Percentiles rank a stretch among this genome's conserved stretches.
phyloP scores from a whole-genome alignment of 2,797 vertebrate genomes.

The Sebastes paucispinis region DNA sequence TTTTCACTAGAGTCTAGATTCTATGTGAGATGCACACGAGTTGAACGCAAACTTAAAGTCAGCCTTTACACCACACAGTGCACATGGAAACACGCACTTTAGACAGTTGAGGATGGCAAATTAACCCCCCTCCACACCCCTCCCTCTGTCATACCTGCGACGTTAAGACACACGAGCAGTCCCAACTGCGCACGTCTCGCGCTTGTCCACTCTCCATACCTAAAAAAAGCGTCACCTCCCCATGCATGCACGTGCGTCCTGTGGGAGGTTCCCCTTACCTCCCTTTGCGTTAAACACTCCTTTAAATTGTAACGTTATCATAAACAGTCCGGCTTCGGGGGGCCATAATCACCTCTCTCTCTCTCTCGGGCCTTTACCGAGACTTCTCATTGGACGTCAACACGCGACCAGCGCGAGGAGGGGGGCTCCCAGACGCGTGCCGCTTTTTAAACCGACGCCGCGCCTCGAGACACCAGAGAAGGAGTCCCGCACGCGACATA shows the following conservation, averaged over 20 bases:
- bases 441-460: slow-evolving; percentile 94
- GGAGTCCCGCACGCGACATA: slow-evolving; percentile 85
- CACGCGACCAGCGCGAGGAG: slow-evolving; percentile 95
- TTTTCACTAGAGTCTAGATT: not conserved
- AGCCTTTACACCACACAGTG: not conserved
- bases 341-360: slow-evolving; percentile 62
- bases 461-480: slow-evolving; percentile 91
- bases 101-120: not conserved
- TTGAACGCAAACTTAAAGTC: not conserved
- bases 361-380: slow-evolving; percentile 73
- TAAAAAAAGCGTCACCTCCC: slow-evolving; percentile 28
- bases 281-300: slow-evolving; percentile 78
- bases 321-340: slow-evolving; percentile 69
- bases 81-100: not conserved
- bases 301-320: slow-evolving; percentile 74
- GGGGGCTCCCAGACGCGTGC: slow-evolving; percentile 93
- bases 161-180: slow-evolving; percentile 23
- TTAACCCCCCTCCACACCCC: not conserved
- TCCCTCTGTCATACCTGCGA: not conserved
- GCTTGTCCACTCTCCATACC: slow-evolving; percentile 67
- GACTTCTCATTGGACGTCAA: slow-evolving; percentile 88
- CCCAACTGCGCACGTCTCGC: slow-evolving; percentile 38
- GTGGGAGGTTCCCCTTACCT: slow-evolving; percentile 77
- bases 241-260: slow-evolving; percentile 72
- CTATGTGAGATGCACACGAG: not conserved